These are phyloP conservation scores for Sinocyclocheilus anshuiensis DNA, from an alignment of 2,113 vertebrate genomes.

Conservation along the genomic window DNA sequence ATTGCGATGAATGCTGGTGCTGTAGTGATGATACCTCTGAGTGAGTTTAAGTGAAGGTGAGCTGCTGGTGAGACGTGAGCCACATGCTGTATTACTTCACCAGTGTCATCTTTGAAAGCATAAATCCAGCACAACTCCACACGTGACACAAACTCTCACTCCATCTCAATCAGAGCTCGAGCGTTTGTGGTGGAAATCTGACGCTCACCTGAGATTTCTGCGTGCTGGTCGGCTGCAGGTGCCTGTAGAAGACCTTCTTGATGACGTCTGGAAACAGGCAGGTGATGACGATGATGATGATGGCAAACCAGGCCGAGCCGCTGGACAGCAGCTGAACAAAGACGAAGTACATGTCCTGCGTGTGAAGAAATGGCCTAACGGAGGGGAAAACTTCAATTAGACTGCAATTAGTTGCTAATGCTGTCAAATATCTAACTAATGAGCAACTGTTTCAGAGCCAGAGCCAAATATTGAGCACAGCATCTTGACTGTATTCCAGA, in stretches of 20 bases:
- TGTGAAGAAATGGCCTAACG: slow-evolving; percentile 93
- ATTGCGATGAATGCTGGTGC: background rate
- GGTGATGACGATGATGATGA: slow-evolving; percentile 89
- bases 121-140: too few species aligned
- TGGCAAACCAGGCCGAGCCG: slow-evolving; percentile 96
- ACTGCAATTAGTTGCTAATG: background rate
- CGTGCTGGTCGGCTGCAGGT: slow-evolving; percentile 88
- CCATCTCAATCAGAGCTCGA: background rate
- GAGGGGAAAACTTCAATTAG: slow-evolving; percentile 25
- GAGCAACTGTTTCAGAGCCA: background rate
- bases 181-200: background rate
- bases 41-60: background rate
- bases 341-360: slow-evolving; percentile 98
- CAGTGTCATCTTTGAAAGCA: background rate
- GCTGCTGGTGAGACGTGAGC: slow-evolving; percentile 35
- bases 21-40: slow-evolving; percentile 12
- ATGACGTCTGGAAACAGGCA: slow-evolving; percentile 92
- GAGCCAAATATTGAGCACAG: slow-evolving; percentile 6
- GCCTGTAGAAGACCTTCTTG: slow-evolving; percentile 94
- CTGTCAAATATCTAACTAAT: slow-evolving; percentile 1
- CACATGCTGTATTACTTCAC: slow-evolving; percentile 46
- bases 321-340: slow-evolving; percentile 96
- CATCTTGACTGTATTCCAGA: background rate
- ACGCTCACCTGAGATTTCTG: slow-evolving; percentile 94
- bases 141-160: background rate